phyloP scores from a whole-genome alignment of 2,797 vertebrate genomes.

The Rhadinocentrus ornatus region DNA sequence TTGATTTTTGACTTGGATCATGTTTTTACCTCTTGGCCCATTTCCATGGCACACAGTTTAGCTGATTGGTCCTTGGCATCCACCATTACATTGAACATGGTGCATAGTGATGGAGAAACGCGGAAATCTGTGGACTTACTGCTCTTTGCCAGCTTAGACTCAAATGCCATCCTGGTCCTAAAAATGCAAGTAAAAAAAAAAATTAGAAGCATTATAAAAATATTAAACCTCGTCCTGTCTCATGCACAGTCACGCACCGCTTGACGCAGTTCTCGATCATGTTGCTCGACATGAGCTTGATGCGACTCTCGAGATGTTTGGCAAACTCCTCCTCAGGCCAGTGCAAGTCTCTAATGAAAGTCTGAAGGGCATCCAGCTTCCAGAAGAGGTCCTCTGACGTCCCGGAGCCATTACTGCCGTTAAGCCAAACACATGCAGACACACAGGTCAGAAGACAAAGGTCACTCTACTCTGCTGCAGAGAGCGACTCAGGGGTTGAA shows the following conservation, averaged over 20 bases:
- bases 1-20: not conserved
- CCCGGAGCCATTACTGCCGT: conserved; percentile 95
- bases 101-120: conserved; percentile 99
- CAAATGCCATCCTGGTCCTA: conserved; percentile 99
- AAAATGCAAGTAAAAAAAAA: conserved; percentile 52
- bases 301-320: conserved; percentile 95
- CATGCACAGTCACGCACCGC: conserved; percentile 80
- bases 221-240: not conserved
- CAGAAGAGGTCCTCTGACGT: conserved; percentile 99
- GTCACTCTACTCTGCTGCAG: conserved; percentile 33
- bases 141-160: conserved; percentile 98
- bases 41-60: conserved; percentile 99
- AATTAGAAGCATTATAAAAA: not conserved
- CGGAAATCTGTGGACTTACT: conserved; percentile 99
- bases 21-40: conserved; percentile 96
- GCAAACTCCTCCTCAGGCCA: conserved; percentile 99
- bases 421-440: conserved; percentile 62
- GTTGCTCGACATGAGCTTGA: conserved; percentile 98
- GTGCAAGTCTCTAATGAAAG: conserved; percentile 97
- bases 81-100: conserved; percentile 99
- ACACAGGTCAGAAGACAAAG: conserved; percentile 62
- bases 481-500: conserved; percentile 10
- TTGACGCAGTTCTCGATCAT: conserved; percentile 99
- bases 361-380: conserved; percentile 98
- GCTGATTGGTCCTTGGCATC: conserved; percentile 99